Percentiles rank a stretch among this genome's conserved stretches.
Conservation (phyloP, 2,797 vertebrate genomes). For the Micropoecilia bifurca region DNA sequence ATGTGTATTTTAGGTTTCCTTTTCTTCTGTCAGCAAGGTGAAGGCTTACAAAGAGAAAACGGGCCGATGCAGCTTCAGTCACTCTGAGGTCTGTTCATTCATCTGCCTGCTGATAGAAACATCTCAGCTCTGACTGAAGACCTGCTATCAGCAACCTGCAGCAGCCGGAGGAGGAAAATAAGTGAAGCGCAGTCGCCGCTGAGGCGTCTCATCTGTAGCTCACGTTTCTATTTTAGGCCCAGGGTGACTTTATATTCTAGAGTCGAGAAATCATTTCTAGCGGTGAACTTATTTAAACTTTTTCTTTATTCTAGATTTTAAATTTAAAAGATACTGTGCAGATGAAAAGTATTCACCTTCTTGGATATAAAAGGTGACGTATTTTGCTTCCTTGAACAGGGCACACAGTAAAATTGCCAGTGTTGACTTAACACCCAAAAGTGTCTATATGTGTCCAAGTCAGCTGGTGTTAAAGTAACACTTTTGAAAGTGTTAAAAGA, state of each 20-base stretch:
- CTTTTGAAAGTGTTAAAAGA: too few species aligned
- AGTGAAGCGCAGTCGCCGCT: not conserved
- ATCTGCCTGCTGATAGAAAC: slow-evolving; percentile 48
- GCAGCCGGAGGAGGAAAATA: not conserved
- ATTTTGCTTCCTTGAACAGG: not conserved
- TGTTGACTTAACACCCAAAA: too few species aligned
- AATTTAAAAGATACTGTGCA: not conserved
- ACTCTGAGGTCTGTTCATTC: slow-evolving; percentile 23
- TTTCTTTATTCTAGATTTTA: not conserved
- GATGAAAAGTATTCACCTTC: not conserved
- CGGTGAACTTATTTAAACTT: not conserved
- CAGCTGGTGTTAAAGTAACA: too few species aligned
- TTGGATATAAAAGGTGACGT: not conserved
- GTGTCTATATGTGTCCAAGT: too few species aligned
- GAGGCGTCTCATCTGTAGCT: slow-evolving; percentile 20
- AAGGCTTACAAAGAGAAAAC: slow-evolving; percentile 20
- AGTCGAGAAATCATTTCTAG: slow-evolving; percentile 19
- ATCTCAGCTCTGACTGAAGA: slow-evolving; percentile 48
- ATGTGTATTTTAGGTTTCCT: not conserved
- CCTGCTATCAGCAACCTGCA: slow-evolving; percentile 55
- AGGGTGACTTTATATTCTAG: slow-evolving; percentile 8
- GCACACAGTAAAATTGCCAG: too few species aligned
- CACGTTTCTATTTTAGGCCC: slow-evolving; percentile 44
- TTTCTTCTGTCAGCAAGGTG: slow-evolving; percentile 13
- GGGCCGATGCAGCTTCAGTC: slow-evolving; percentile 24